Evolutionary conservation across 1,140 invertebrate genomes (phyloP), one percentile per base, ranked within the genome.

Genomic region (Vollenhovia emeryi): DNA sequence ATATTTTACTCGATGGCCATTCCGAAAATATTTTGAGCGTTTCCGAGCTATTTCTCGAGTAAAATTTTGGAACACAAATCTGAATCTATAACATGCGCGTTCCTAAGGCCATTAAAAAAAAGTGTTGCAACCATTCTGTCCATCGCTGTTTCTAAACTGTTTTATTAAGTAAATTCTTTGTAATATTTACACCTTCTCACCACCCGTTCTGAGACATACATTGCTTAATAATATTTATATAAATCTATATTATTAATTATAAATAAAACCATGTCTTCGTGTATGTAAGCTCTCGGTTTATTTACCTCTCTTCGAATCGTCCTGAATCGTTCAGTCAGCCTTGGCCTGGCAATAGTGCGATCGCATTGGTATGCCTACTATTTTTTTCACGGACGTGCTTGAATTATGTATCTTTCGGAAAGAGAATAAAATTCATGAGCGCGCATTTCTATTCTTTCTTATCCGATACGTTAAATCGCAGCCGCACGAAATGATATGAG

Each of bases 371-470:
- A 45, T 66, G 21, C 18, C 62, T 66, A 27, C 21, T 66, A 45
- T 52, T 73, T 57, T n/a, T 74, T 40, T 24, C 33, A 74, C 33
- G 7, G 33, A 2, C 7, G n/a, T n/a, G 33, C 36, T 57, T 76
- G 57, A 78, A 78, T 78, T 78, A 78, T 66, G 27, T 50, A 78
- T 64, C 24, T 21, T 30, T n/a, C 18, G 13, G 48, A 24, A 33
- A 64, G 59, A 78, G 40, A n/a, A 78, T 78, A 78, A 62, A 48
- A 78, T 78, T 78, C 43, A 78, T 64, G 45, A 62, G 18, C 6
- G 5, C 24, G 2, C 7, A 1, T 3, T 78, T 30, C 13, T 8
- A 11, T 3, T 3, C 18, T 15, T 48, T 48, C 27, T 78, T 75
- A 75, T 75, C 52, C 0, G 11, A 11, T 36, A 48, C 3, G 6